phyloP scores from a whole-genome alignment of 2,797 vertebrate species.

The Spheniscus humboldti region DNA sequence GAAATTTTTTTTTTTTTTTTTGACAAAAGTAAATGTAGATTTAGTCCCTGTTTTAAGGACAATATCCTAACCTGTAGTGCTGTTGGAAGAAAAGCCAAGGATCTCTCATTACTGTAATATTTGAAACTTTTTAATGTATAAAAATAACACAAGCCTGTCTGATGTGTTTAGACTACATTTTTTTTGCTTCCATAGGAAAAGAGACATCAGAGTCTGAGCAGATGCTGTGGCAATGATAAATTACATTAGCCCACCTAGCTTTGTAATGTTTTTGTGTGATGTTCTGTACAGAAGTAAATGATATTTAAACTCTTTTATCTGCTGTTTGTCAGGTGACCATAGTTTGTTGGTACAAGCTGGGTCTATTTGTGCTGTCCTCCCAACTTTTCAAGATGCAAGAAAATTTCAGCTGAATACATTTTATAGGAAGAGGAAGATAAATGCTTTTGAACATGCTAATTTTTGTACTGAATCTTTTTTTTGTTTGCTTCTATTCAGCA shows the following conservation, averaged over 20 bases:
- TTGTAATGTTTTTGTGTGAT: background rate
- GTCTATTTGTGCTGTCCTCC: background rate
- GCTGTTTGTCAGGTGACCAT: background rate
- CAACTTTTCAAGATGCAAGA: background rate
- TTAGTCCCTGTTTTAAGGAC: background rate
- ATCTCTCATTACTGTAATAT: background rate
- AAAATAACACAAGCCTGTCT: background rate
- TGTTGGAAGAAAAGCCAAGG: background rate
- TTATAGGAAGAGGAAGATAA: background rate
- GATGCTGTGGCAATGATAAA: background rate
- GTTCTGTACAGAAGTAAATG: background rate
- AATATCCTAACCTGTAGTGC: background rate
- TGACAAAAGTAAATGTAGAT: background rate
- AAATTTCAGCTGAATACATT: background rate
- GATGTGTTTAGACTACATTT: background rate
- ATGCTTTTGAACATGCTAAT: background rate
- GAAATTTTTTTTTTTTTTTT: background rate
- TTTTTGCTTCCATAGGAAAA: background rate
- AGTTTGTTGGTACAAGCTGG: background rate
- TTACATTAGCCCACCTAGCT: background rate
- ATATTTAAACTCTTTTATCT: background rate
- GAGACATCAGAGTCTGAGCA: background rate
- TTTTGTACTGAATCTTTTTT: background rate
- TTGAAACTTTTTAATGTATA: background rate
- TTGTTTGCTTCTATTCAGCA: constrained; percentile 68